Conservation (phyloP, 2,797 vertebrate genomes). For the Podargus strigoides region DNA sequence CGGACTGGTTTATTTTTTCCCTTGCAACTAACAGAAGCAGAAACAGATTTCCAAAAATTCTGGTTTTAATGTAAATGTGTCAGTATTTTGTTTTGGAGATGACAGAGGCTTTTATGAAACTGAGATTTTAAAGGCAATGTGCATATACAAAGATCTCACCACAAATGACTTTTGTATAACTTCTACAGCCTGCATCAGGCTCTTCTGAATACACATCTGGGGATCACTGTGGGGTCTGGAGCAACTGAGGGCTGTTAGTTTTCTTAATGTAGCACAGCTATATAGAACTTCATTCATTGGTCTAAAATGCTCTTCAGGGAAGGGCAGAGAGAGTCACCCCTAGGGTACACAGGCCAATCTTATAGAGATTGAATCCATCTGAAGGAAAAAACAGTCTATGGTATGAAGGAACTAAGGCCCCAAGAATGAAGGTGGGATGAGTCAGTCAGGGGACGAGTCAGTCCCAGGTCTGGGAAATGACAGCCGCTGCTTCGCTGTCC, state of each 20-base stretch:
- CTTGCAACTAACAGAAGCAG: background rate
- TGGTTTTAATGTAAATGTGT: slow-evolving; percentile 21
- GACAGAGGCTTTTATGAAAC: slow-evolving; percentile 18
- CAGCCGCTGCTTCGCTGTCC: background rate
- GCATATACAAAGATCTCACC: background rate
- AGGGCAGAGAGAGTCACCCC: background rate
- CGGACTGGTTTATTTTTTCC: background rate
- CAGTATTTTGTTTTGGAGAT: background rate
- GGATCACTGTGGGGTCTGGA: background rate
- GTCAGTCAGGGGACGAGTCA: background rate
- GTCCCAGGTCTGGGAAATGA: background rate
- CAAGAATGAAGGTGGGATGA: background rate
- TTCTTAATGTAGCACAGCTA: background rate
- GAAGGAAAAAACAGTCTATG: background rate
- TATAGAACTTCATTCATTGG: background rate
- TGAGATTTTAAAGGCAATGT: background rate
- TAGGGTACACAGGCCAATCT: background rate
- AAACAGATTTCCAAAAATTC: slow-evolving; percentile 34
- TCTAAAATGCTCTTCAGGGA: background rate
- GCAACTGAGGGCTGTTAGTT: background rate
- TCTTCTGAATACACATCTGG: background rate
- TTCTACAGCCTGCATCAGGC: background rate
- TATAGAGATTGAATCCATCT: background rate
- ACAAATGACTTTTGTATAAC: background rate
- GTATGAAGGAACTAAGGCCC: background rate